These are phyloP conservation scores for Beris chalybata DNA, from an alignment of 2,888 invertebrate species.

Conservation along the genomic window DNA sequence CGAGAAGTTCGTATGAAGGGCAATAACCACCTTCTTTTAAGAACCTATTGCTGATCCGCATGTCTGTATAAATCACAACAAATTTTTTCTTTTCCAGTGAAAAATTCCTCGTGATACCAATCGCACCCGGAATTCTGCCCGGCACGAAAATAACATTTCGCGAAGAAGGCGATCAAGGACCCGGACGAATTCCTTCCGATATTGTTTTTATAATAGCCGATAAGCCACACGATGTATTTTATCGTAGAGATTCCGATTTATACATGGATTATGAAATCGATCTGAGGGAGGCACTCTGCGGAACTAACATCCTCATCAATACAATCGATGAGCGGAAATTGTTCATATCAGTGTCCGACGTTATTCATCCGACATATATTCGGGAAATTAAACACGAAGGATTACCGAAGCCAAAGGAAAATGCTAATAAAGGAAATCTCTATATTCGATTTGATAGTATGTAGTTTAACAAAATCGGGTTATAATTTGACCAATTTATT, in stretches of 20 bases:
- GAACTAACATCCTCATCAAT: constrained; percentile 65
- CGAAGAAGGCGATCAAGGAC: constrained; percentile 79
- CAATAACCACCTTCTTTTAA: no score
- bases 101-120: constrained; percentile 73
- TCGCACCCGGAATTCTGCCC: constrained; percentile 73
- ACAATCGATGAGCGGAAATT: constrained; percentile 73
- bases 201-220: constrained; percentile 75
- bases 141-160: constrained; percentile 74
- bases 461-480: constrained; percentile 43
- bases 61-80: neutral
- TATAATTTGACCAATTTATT: constrained; percentile 31
- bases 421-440: constrained; percentile 64
- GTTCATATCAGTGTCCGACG: constrained; percentile 70
- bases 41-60: no score
- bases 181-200: constrained; percentile 68
- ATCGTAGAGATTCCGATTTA: constrained; percentile 69
- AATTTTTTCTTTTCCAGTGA: constrained; percentile 55
- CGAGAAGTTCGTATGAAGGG: no score
- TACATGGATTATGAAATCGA: constrained; percentile 63
- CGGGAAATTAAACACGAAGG: constrained; percentile 74
- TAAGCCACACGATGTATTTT: constrained; percentile 67
- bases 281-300: constrained; percentile 72
- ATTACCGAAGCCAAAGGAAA: constrained; percentile 65
- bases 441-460: constrained; percentile 66
- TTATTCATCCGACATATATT: constrained; percentile 69